phyloP scores from a whole-genome alignment of 1,140 invertebrate genomes.

The Nomia melanderi region DNA sequence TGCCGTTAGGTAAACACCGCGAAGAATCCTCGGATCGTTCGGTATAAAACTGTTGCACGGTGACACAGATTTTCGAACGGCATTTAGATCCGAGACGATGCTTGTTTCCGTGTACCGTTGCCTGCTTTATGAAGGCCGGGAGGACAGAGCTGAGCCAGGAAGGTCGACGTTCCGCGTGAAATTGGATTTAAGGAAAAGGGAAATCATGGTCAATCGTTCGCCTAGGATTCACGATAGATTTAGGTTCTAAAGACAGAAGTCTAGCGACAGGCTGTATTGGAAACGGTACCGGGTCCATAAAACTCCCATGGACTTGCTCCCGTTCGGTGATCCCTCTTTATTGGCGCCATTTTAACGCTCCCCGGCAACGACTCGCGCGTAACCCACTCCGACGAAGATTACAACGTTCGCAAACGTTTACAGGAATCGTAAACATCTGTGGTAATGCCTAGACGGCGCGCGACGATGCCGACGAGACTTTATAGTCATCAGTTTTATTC shows the following conservation, averaged over 20 bases:
- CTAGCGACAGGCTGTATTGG: constrained; percentile 36
- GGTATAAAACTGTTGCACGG: background rate
- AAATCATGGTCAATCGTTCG: constrained; percentile 13
- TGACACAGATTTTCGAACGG: too few species aligned
- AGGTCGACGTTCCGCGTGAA: constrained; percentile 2
- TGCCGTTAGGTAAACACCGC: too few species aligned
- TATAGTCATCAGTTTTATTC: background rate
- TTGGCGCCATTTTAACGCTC: constrained; percentile 49
- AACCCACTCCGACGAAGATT: background rate
- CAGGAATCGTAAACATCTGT: background rate
- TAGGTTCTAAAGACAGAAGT: constrained; percentile 26
- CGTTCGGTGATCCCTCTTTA: constrained; percentile 57
- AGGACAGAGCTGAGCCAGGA: background rate
- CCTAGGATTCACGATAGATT: constrained; percentile 44
- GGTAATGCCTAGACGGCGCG: background rate
- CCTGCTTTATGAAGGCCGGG: background rate
- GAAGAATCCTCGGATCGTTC: background rate
- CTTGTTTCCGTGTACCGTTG: background rate
- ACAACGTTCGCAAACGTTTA: background rate
- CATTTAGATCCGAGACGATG: background rate
- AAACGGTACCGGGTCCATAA: constrained; percentile 61
- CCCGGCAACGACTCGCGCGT: background rate
- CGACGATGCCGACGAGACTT: background rate
- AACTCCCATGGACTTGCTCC: constrained; percentile 41
- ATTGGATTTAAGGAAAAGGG: constrained; percentile 44